phyloP scores from a whole-genome alignment of 2,888 invertebrate genomes.

The Pocota personata region DNA sequence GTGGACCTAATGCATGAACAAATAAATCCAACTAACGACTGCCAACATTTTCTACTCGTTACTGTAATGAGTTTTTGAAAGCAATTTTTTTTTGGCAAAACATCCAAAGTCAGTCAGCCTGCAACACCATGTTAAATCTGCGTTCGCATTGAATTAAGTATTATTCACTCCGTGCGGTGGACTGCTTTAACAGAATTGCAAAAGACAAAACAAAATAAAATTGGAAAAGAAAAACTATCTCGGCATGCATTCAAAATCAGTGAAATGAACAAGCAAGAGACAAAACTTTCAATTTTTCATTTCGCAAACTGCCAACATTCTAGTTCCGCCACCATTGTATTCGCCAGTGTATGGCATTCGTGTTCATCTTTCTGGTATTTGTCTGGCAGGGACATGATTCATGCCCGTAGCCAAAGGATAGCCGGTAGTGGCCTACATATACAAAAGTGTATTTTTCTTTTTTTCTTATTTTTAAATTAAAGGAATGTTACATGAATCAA shows the following conservation, averaged over 20 bases:
- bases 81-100: constrained; percentile 58
- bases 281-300: constrained; percentile 73
- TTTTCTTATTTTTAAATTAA: constrained; percentile 32
- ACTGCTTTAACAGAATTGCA: constrained; percentile 19
- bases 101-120: constrained; percentile 57
- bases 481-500: constrained; percentile 43
- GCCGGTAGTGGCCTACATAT: constrained; percentile 71
- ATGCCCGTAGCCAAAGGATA: constrained; percentile 68
- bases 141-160: constrained; percentile 52
- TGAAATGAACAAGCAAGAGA: constrained; percentile 58
- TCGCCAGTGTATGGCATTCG: constrained; percentile 42
- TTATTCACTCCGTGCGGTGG: constrained; percentile 33
- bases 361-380: constrained; percentile 51
- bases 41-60: constrained; percentile 44
- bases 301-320: constrained; percentile 67
- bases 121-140: constrained; percentile 41
- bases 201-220: constrained; percentile 31
- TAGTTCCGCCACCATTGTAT: constrained; percentile 67
- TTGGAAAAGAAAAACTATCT: constrained; percentile 13
- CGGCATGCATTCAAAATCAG: constrained; percentile 61
- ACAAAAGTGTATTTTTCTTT: not conserved
- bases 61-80: constrained; percentile 37
- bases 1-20: constrained; percentile 26
- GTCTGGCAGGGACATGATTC: constrained; percentile 73
- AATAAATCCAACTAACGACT: constrained; percentile 43